Base-by-base conservation (phyloP, 2,113 vertebrate species). In the Gopherus evgoodei region DNA sequence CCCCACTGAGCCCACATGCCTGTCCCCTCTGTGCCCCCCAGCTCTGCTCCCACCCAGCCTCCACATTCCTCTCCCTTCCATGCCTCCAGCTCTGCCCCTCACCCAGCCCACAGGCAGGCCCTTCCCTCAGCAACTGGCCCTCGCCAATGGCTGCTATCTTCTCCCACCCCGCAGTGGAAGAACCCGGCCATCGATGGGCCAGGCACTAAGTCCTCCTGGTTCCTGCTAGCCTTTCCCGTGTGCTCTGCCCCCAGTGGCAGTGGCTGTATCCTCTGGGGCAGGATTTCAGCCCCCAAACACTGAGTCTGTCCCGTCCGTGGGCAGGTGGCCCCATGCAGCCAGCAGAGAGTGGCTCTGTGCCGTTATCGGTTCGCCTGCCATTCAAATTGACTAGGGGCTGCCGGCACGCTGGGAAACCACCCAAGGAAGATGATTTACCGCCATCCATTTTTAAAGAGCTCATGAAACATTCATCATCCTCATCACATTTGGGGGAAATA, bases 381-480 rank as follows among this genome's bases (percentile, higher is more conserved):
- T 44, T 35, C 7, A 31, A 17, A 5, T 81, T 87, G 87, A 93
- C 83, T 78, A 78, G 88, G 42, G 57, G 56, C 56, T 47, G 56
- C 12, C 6, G 69, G 69, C 53, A 17, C n/a, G 42, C 47, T 35
- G 38, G 17, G 56, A 11, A n/a, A 14, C 29, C 53, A 27, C 12
- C 59, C 81, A 56, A 22, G 21, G 31, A 90, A 94, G 57, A 56
- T 65, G 89, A 90, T 97, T 96, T 94, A 86, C 56, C 86, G n/a
- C 1, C 76, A 97, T 97, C n/a, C 96, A 97, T 98, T 97, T 97
- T 98, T 97, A 95, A 98, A 80, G 38, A 97, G 81, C 49, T 89
- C 86, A 5, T 97, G 92, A 54, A 91, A 88, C 75, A 89, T 88
- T 56, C 59, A 93, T 83, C 49, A 13, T 14, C 49, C 50, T 7